These are phyloP conservation scores for Mylabris sibirica DNA, from an alignment of 2,888 invertebrate genomes.

Conservation along the genomic window DNA sequence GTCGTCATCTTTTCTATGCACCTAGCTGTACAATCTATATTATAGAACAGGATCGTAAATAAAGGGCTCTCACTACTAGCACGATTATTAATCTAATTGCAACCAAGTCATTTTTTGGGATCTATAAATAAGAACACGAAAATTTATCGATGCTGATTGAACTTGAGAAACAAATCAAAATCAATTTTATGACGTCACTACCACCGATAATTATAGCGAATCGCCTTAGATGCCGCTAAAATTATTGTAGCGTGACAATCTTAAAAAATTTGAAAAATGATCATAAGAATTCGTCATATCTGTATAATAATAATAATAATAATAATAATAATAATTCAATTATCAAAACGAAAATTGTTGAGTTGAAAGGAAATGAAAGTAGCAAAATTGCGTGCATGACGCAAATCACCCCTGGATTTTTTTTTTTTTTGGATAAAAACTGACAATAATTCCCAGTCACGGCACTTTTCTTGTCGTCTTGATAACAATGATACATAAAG, in stretches of 20 bases:
- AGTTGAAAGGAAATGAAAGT: slow-evolving; percentile 34
- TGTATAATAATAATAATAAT: too few relatives aligned
- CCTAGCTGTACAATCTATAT: too few relatives aligned
- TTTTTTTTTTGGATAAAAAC: not conserved
- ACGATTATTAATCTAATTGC: slow-evolving; percentile 9
- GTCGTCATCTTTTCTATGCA: too few relatives aligned
- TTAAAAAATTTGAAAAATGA: slow-evolving; percentile 18
- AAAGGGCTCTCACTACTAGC: not conserved
- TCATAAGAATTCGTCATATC: slow-evolving; percentile 27
- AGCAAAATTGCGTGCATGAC: slow-evolving; percentile 33
- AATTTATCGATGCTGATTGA: slow-evolving; percentile 1
- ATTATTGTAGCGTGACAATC: slow-evolving; percentile 2
- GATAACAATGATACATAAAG: not conserved
- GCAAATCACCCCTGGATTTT: not conserved
- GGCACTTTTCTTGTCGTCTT: not conserved
- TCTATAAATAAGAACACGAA: not conserved
- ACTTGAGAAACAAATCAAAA: not conserved
- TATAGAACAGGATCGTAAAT: slow-evolving; percentile 6
- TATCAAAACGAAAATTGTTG: slow-evolving; percentile 34
- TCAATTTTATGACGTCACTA: too few relatives aligned
- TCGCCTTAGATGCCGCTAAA: too few relatives aligned
- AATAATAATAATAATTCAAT: slow-evolving; percentile 49
- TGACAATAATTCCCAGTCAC: not conserved
- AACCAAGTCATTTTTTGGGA: not conserved
- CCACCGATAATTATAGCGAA: too few relatives aligned